Evolutionary conservation across 2,888 invertebrate genomes (phyloP).

Genomic region (Andrena trimmerana): DNA sequence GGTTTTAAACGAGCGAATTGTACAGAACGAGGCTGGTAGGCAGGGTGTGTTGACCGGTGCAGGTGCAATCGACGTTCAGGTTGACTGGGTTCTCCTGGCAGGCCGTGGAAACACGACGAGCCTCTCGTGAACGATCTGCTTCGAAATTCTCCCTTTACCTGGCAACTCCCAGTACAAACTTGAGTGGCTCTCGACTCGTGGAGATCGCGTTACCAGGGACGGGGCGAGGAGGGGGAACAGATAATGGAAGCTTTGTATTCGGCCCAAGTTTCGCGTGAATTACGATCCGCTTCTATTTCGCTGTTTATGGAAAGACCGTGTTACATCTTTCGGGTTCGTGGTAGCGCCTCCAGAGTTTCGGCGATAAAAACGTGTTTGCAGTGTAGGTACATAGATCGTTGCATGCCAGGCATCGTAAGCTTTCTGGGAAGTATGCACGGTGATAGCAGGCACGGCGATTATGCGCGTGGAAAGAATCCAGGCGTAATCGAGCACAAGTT

Average conservation of each 20-base stretch:
- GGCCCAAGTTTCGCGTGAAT: conserved; percentile 43
- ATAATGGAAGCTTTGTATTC: conserved; percentile 57
- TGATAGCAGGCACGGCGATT: background rate
- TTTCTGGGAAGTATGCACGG: background rate
- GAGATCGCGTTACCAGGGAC: background rate
- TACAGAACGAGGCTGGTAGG: background rate
- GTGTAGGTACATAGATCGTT: no score
- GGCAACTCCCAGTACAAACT: conserved; percentile 13
- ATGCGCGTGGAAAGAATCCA: background rate
- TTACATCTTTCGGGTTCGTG: conserved; percentile 33
- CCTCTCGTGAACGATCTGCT: conserved; percentile 32
- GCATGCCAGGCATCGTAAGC: background rate
- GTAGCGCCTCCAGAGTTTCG: background rate
- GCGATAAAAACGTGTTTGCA: no score
- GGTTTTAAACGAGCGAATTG: background rate
- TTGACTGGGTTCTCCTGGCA: conserved; percentile 55
- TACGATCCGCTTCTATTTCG: conserved; percentile 45
- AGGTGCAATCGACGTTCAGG: conserved; percentile 59
- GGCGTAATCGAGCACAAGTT: conserved; percentile 6
- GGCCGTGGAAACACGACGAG: conserved; percentile 40
- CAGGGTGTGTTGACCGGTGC: conserved; percentile 40
- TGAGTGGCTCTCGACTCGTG: conserved; percentile 6
- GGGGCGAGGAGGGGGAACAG: background rate
- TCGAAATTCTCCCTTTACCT: background rate
- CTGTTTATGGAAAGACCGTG: conserved; percentile 51